These are phyloP conservation scores for Megaceryle torquata DNA, from an alignment of 2,113 vertebrate species.

Conservation along the genomic window DNA sequence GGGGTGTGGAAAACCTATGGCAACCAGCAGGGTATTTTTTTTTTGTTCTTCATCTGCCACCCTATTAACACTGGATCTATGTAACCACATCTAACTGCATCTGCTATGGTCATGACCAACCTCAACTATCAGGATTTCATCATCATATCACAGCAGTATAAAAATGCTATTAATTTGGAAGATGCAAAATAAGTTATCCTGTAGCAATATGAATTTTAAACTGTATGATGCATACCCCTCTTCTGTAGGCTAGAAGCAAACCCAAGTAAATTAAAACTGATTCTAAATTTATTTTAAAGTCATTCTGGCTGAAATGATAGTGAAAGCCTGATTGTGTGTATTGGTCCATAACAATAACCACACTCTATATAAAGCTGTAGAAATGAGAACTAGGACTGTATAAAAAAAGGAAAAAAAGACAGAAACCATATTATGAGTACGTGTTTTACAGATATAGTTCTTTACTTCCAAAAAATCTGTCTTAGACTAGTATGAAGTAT, in stretches of 20 bases:
- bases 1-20: background rate
- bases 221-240: background rate
- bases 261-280: background rate
- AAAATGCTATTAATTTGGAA: background rate
- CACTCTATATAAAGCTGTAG: background rate
- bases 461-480: background rate
- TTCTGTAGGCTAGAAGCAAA: background rate
- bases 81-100: conserved; percentile 63
- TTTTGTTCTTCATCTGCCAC: conserved; percentile 27
- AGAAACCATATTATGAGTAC: background rate
- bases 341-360: conserved; percentile 51
- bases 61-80: background rate
- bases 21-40: conserved; percentile 12
- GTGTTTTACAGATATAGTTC: background rate
- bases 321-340: conserved; percentile 47
- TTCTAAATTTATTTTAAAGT: background rate
- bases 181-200: background rate
- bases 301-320: conserved; percentile 42
- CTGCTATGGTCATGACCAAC: background rate
- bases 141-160: conserved; percentile 24
- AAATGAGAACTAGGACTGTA: background rate
- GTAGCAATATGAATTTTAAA: background rate
- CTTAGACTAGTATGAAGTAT: background rate
- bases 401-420: background rate
- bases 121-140: conserved; percentile 49